These are phyloP conservation scores for Drosophila meridionalis DNA, from an alignment of 2,888 invertebrate species.

Conservation along the genomic window DNA sequence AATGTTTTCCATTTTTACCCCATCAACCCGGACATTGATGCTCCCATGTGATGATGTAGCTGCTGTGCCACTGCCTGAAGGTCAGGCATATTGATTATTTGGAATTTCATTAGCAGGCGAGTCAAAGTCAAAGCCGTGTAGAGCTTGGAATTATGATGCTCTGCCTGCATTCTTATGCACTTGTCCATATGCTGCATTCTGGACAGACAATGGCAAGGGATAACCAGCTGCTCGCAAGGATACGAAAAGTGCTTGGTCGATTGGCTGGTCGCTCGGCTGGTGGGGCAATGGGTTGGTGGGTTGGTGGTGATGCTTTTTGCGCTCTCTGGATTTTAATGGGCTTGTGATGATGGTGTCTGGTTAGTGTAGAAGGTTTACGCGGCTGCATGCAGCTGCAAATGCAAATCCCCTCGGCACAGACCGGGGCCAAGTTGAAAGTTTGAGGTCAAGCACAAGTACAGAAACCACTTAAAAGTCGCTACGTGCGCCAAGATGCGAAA, in stretches of 20 bases:
- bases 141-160: constrained; percentile 49
- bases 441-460: constrained; percentile 67
- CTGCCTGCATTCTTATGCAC: constrained; percentile 64
- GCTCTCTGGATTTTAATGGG: constrained; percentile 57
- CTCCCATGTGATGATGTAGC: not conserved
- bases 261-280: not conserved
- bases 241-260: constrained; percentile 37
- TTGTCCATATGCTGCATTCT: constrained; percentile 58
- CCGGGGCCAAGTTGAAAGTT: constrained; percentile 58
- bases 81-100: constrained; percentile 61
- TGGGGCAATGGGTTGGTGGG: not conserved
- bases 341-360: constrained; percentile 18
- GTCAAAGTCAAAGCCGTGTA: constrained; percentile 23
- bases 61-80: constrained; percentile 13
- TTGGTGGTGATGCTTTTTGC: not conserved
- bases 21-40: constrained; percentile 21
- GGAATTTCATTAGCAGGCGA: constrained; percentile 61
- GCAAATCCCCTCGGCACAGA: constrained; percentile 42
- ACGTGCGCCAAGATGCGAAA: constrained; percentile 40
- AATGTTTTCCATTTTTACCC: constrained; percentile 34
- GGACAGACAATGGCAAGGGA: constrained; percentile 41
- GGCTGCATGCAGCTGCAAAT: constrained; percentile 34
- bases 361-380: constrained; percentile 18
- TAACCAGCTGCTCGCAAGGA: constrained; percentile 48
- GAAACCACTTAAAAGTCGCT: constrained; percentile 69